phyloP scores from a whole-genome alignment of 2,888 invertebrate genomes.

The Campoletis raptor region DNA sequence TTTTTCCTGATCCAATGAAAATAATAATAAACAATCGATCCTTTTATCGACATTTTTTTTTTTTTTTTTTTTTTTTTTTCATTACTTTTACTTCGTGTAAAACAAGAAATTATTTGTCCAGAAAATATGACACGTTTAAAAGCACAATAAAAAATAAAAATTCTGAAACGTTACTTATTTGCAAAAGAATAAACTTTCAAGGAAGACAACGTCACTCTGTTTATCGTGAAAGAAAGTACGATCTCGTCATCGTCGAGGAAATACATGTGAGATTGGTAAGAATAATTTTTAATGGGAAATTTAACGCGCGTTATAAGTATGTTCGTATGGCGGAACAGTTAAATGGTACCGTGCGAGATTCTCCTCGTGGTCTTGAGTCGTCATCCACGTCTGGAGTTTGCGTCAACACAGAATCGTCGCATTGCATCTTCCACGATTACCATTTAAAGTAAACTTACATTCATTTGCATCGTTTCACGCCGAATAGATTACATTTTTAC shows the following conservation, averaged over 20 bases:
- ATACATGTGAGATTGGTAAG: constrained; percentile 30
- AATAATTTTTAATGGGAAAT: constrained; percentile 36
- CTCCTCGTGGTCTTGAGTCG: constrained; percentile 18
- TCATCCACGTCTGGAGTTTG: constrained; percentile 14
- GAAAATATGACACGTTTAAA: not conserved
- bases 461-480: not conserved
- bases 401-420: not conserved
- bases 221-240: constrained; percentile 24
- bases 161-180: not conserved
- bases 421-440: not conserved
- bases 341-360: constrained; percentile 14
- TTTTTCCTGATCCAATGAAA: too few relatives aligned
- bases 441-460: not conserved
- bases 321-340: constrained; percentile 17
- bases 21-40: too few relatives aligned
- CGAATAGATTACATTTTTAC: not conserved
- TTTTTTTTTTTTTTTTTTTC: too few relatives aligned
- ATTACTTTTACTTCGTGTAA: too few relatives aligned
- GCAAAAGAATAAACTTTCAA: constrained; percentile 24
- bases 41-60: too few relatives aligned
- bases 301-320: constrained; percentile 25
- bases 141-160: constrained; percentile 8
- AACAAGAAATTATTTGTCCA: too few relatives aligned
- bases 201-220: constrained; percentile 36
- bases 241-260: constrained; percentile 43